phyloP scores from a whole-genome alignment of 2,888 invertebrate species.

The Philonicus albiceps region DNA sequence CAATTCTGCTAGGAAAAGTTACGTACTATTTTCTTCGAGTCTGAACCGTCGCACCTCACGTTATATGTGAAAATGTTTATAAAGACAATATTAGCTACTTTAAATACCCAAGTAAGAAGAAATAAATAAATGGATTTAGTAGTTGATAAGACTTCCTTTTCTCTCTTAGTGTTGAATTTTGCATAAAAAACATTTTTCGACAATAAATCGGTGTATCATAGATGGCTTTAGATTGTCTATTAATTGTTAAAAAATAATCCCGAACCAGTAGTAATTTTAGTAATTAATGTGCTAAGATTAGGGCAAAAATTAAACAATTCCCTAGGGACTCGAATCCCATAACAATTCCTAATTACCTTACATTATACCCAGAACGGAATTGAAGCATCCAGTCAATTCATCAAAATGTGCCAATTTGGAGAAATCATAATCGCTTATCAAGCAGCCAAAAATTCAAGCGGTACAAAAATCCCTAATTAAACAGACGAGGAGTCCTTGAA shows the following conservation, averaged over 20 bases:
- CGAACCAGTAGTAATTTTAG: neutral
- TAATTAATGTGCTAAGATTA: neutral
- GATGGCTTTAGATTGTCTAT: too few relatives aligned
- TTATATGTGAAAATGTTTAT: too few relatives aligned
- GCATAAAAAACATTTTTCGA: too few relatives aligned
- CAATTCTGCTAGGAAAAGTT: neutral
- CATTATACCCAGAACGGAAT: neutral
- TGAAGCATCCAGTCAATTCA: neutral
- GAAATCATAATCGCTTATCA: neutral
- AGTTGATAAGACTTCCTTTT: neutral
- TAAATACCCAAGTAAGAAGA: too few relatives aligned
- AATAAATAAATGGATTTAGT: too few relatives aligned
- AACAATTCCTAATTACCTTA: neutral
- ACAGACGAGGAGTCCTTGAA: neutral
- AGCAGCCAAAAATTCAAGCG: neutral
- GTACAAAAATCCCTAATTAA: slow-evolving; percentile 6
- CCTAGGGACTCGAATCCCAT: neutral
- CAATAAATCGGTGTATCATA: too few relatives aligned
- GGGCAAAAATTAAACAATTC: neutral
- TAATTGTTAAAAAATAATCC: too few relatives aligned
- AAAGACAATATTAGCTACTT: too few relatives aligned
- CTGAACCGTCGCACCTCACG: neutral
- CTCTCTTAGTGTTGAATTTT: too few relatives aligned
- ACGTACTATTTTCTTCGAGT: neutral
- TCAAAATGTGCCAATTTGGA: neutral